phyloP scores from a whole-genome alignment of 2,113 vertebrate genomes.

The Heliornis fulica region DNA sequence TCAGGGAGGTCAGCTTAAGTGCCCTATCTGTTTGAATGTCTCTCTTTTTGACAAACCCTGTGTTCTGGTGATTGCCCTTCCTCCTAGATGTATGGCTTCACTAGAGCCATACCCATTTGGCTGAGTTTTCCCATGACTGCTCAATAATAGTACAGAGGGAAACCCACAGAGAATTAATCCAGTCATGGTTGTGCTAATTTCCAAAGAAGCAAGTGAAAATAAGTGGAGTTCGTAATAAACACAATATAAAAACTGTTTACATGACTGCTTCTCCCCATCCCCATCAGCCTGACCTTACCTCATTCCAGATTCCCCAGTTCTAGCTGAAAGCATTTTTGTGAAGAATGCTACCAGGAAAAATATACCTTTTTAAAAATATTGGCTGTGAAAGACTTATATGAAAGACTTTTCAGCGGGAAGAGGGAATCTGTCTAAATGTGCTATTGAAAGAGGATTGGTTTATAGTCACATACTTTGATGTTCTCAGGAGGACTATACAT shows the following conservation, averaged over 20 bases:
- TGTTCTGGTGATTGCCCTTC: slow-evolving; percentile 49
- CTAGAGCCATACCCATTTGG: slow-evolving; percentile 34
- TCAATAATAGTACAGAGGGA: slow-evolving; percentile 55
- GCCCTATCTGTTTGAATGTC: slow-evolving; percentile 48
- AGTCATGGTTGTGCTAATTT: slow-evolving; percentile 54
- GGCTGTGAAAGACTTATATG: background rate
- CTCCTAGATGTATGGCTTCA: slow-evolving; percentile 36
- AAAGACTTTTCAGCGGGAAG: background rate
- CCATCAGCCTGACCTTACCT: background rate
- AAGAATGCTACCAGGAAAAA: slow-evolving; percentile 25
- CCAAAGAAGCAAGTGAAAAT: slow-evolving; percentile 40
- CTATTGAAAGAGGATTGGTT: background rate
- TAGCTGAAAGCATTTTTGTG: slow-evolving; percentile 47
- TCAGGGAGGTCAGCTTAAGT: slow-evolving; percentile 30
- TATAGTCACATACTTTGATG: background rate
- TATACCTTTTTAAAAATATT: slow-evolving; percentile 9
- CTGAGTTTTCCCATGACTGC: slow-evolving; percentile 60
- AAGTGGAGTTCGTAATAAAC: slow-evolving; percentile 44
- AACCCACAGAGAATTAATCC: slow-evolving; percentile 57
- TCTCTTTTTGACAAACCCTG: slow-evolving; percentile 38
- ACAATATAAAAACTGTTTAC: slow-evolving; percentile 55
- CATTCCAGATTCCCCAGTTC: slow-evolving; percentile 26
- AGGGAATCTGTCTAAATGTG: slow-evolving; percentile 9
- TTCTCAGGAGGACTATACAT: background rate
- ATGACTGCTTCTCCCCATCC: background rate